phyloP scores from a whole-genome alignment of 2,113 vertebrate genomes.

The Crotalus horridus region DNA sequence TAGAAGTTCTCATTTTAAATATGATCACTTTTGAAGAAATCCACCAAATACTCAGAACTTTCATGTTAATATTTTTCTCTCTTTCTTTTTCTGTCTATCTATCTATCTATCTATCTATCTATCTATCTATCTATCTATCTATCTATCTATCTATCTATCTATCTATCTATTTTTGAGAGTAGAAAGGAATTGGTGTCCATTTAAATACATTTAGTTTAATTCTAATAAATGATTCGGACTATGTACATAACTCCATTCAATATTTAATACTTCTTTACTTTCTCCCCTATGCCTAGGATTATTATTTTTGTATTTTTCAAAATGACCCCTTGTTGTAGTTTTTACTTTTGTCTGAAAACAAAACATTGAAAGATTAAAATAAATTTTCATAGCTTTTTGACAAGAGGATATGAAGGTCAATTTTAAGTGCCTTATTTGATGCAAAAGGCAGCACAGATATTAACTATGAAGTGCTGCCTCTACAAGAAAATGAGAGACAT shows the following conservation, averaged over 20 bases:
- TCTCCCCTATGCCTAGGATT: background rate
- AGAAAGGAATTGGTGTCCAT: slow-evolving; percentile 62
- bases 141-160: too few relatives aligned
- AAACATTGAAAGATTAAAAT: background rate
- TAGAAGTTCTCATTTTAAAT: slow-evolving; percentile 53
- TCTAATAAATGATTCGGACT: slow-evolving; percentile 59
- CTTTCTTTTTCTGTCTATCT: slow-evolving; percentile 55
- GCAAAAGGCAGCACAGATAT: background rate
- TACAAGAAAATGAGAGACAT: background rate
- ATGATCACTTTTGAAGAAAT: slow-evolving; percentile 53
- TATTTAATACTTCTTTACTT: slow-evolving; percentile 25
- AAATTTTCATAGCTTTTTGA: background rate
- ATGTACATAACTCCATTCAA: slow-evolving; percentile 45
- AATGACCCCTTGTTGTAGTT: background rate
- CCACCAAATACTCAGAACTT: background rate
- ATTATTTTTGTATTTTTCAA: slow-evolving; percentile 27
- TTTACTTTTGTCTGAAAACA: slow-evolving; percentile 1
- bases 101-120: slow-evolving; percentile 50
- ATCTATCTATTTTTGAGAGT: slow-evolving; percentile 69
- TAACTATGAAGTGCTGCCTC: background rate
- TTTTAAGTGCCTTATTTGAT: background rate
- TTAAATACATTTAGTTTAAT: slow-evolving; percentile 63
- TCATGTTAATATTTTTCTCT: background rate
- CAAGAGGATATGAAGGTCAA: background rate
- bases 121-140: too few relatives aligned